Evolutionary conservation across 2,888 invertebrate genomes (phyloP), one percentile per base, ranked within the genome.

Genomic region (Sipunculus nudus): DNA sequence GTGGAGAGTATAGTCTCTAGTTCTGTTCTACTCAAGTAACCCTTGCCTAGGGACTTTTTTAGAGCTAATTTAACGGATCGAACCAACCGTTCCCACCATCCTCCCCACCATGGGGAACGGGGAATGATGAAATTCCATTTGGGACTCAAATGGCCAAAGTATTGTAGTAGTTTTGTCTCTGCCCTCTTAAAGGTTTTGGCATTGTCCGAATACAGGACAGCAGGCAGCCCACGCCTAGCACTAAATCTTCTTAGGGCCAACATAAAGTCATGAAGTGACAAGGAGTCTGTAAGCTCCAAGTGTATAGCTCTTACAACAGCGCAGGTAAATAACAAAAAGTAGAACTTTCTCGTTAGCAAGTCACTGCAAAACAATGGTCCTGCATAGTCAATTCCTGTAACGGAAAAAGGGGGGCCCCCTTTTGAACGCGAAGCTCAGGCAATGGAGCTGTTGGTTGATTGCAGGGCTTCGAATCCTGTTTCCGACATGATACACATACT

Each of bases 301-400:
- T 63, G 63, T 2, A 64, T 3, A 1, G 63, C 63, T 26, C 63
- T 29, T 10, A 57, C 49, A 13, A 50, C 57, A 19, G 56, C 56
- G 41, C 63, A 63, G 13, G 57, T 64, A 38, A 56, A 50, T 13
- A 64, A 23, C 13, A 53, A 26, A 29, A 63, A 45, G 31, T 63
- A 63, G 16, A 26, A 13, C 26, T 63, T 62, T 3, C 38, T 21
- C 3, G 38, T 35, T 28, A 39, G 48, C 6, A 21, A 26, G 35
- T 40, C 48, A 29, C 16, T 19, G 16, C 38, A 49, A 26, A 35
- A 48, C 16, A 63, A 25, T 2, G 63, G 63, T 6, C 63, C 63
- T 10, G 46, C 45, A 28, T 53, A 64, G 43, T 63, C 63, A n/a
- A 63, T 16, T 19, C 63, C 63, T 19, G 48, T 35, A 1, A 53